These are phyloP conservation scores for Lasius platythorax DNA, from an alignment of 2,888 invertebrate species.

Conservation along the genomic window DNA sequence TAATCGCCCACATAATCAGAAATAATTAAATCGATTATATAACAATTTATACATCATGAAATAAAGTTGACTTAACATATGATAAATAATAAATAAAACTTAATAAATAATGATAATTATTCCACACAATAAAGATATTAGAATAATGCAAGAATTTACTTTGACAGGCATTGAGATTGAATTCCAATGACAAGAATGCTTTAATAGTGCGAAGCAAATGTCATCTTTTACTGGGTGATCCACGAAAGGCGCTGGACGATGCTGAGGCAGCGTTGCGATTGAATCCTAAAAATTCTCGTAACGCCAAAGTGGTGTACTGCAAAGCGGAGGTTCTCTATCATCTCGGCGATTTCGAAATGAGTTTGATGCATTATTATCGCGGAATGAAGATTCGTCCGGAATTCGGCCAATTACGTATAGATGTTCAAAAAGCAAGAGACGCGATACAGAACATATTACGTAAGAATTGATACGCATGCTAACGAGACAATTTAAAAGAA, in stretches of 20 bases:
- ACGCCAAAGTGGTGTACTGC: conserved; percentile 92
- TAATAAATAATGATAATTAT: neutral
- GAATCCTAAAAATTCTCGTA: conserved; percentile 89
- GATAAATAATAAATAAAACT: conserved; percentile 1
- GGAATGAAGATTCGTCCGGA: conserved; percentile 95
- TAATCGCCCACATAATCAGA: neutral
- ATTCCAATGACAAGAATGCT: conserved; percentile 94
- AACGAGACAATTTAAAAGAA: neutral
- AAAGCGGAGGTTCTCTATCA: conserved; percentile 97
- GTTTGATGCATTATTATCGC: conserved; percentile 96
- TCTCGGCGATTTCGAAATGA: conserved; percentile 96
- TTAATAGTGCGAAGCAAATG: conserved; percentile 96
- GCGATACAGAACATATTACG: conserved; percentile 96
- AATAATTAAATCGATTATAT: neutral
- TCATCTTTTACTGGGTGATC: conserved; percentile 94
- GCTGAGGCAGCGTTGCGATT: conserved; percentile 92
- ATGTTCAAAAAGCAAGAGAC: conserved; percentile 97
- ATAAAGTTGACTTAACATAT: neutral
- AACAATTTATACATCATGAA: neutral
- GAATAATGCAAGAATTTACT: conserved; percentile 20
- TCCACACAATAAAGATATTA: neutral
- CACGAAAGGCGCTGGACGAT: conserved; percentile 93
- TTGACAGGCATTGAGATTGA: conserved; percentile 94
- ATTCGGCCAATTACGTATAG: conserved; percentile 91
- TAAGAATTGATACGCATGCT: conserved; percentile 47